A percentile compares a stretch with the other conserved stretches of the same genome.
These are phyloP conservation scores for Spodoptera litura DNA, from an alignment of 1,140 invertebrate genomes.

Conservation along the genomic window DNA sequence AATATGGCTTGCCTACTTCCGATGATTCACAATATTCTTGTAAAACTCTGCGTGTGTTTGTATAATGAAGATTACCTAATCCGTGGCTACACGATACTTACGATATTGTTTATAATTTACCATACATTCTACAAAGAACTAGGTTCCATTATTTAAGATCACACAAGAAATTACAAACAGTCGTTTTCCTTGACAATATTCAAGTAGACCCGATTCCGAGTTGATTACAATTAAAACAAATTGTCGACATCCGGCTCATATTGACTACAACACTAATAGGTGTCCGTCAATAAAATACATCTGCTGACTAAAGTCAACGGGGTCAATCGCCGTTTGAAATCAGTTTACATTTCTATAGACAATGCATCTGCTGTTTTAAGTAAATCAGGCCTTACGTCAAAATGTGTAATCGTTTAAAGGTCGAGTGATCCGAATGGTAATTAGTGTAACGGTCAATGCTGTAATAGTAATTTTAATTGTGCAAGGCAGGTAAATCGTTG, in stretches of 20 bases:
- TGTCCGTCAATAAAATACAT: constrained; percentile 80
- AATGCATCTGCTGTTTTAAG: constrained; percentile 17
- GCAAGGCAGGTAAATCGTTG: constrained; percentile 62
- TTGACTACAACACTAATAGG: constrained; percentile 77
- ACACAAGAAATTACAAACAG: constrained; percentile 34
- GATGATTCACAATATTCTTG: constrained; percentile 62
- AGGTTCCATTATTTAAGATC: background rate
- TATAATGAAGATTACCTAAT: constrained; percentile 59
- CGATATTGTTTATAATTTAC: constrained; percentile 8
- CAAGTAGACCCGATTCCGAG: constrained; percentile 59
- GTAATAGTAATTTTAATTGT: constrained; percentile 35
- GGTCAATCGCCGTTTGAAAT: constrained; percentile 61
- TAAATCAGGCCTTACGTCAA: background rate
- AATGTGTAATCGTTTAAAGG: background rate
- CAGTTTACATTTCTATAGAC: constrained; percentile 52
- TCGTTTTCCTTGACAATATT: constrained; percentile 45
- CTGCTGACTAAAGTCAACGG: constrained; percentile 68
- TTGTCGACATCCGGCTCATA: constrained; percentile 81
- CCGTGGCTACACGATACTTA: constrained; percentile 35
- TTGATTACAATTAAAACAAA: constrained; percentile 77
- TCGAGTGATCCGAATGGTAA: constrained; percentile 9
- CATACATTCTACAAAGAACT: background rate
- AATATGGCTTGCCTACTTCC: constrained; percentile 56
- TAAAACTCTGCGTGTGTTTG: constrained; percentile 47
- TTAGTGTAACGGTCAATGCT: background rate